Evolutionary conservation across 2,888 invertebrate genomes (phyloP), one percentile per base, ranked within the genome.

Genomic region (Aquatica leii): DNA sequence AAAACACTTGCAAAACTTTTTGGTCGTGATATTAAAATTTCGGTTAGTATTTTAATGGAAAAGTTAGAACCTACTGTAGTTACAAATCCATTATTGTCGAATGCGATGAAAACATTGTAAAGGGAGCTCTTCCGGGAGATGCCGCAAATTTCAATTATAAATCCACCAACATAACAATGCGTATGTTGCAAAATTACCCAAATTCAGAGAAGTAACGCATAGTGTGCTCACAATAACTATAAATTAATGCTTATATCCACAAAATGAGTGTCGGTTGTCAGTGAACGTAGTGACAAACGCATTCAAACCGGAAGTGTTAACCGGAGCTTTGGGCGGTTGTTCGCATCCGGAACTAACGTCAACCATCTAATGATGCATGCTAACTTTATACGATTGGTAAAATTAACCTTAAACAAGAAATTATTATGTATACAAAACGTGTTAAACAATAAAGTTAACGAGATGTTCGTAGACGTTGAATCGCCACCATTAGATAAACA

Each of bases 321-420:
- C 73, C 75, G 72, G 76, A 76, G 75, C 4, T 77, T 78, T 77
- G 76, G 73, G 73, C 74, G 75, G 72, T 68, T 69, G 64, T 73
- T 72, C 73, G 70, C 71, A 66, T 67, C 70, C 75, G 75, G 76
- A 76, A 71, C 74, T 76, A 70, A 76, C 74, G 74, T 73, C 73
- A 70, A 68, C 63, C 67, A 70, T 62, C 73, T 76, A 76, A 66
- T 65, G 65, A 65, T 61, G 61, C 65, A 65, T 65, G 51, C 43
- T 43, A 24, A 52, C 60, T 43, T 49, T 31, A 52, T 46, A 37
- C 57, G 60, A 65, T 61, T 65, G 52, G 53, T 46, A 61, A 65
- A 61, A 65, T 58, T 61, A 50, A 57, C 41, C 57, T 49, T 37
- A 18, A 18, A 46, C 46, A 46, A 46, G 46, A 37, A 12, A 37